Base-by-base conservation (phyloP, 2,113 vertebrate species). In the Odontesthes bonariensis region DNA sequence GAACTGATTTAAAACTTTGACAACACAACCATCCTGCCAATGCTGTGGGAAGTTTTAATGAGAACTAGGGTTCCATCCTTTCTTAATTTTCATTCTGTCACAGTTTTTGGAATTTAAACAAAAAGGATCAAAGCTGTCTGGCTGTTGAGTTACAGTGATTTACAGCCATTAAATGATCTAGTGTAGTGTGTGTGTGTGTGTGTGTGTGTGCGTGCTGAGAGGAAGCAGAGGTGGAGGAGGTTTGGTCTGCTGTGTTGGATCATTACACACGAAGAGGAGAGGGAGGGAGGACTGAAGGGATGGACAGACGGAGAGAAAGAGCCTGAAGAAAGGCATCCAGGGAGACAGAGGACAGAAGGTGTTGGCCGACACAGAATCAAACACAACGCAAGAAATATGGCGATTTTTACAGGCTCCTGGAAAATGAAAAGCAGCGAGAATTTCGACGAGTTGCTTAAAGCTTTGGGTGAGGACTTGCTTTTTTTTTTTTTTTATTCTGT, bases 401-500 rank as follows among this genome's bases (percentile, higher is more conserved):
- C 96, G 60, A 94, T 96, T 93, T 97, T 97, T 77, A 90, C 95
- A 59, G 96, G 96, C 47, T 96, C 84, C 87, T 97, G 96, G 96
- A 97, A 96, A 91, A 97, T 97, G 96, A 92, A 81, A 75, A 95
- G 93, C 95, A 97, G 96, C 71, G 95, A 96, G 91, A 95, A 97
- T 89, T 97, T 97, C 20, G 96, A 97, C 42, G 96, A 97, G 51
- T 90, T 97, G 3, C 96, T 99, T 22, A 97, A 97, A 94, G 95
- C 95, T 0, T 90, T 99, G 77, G 97, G 97, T 97, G 92, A 94
- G 93, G 17, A 82, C 51, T 44, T 0, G 49, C 40, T 62, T 32
- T 79, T 55, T 23, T 38, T 12, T 63, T 19, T 38, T 67, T 60
- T 19, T 51, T 31, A 9, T 38, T 31, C 3, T 64, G 17, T 14